Evolutionary conservation across 2,113 vertebrate species (phyloP).

Genomic region (Elachura formosa): DNA sequence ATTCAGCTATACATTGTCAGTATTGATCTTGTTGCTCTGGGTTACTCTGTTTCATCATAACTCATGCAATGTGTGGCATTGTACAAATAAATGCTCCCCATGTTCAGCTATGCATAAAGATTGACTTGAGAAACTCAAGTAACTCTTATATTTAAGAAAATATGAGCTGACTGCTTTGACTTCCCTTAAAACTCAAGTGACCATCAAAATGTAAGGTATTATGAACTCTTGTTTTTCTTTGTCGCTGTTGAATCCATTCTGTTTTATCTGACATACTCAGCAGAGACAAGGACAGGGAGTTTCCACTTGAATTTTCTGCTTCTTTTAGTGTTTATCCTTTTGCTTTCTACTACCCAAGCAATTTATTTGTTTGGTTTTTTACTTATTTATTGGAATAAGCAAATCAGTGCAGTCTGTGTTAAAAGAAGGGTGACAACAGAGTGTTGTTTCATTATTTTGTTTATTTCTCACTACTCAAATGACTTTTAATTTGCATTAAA

Average conservation of each 20-base stretch:
- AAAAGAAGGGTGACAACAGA: background rate
- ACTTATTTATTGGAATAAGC: background rate
- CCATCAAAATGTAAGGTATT: background rate
- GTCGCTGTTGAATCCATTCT: background rate
- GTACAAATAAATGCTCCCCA: background rate
- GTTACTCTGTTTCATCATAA: background rate
- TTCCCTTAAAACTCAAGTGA: background rate
- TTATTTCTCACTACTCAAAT: background rate
- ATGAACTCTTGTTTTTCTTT: background rate
- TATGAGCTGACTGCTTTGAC: background rate
- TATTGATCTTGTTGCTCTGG: background rate
- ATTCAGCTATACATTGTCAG: background rate
- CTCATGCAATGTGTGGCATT: background rate
- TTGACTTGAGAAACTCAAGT: background rate
- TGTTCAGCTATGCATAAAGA: background rate
- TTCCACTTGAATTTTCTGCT: background rate
- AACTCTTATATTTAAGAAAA: background rate
- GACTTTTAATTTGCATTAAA: background rate
- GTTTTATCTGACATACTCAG: background rate
- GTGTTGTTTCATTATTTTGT: background rate
- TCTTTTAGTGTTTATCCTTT: background rate
- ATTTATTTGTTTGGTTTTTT: background rate
- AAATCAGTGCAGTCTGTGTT: background rate
- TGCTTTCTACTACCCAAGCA: background rate
- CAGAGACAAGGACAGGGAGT: background rate